These are phyloP conservation scores for Loriculus beryllinus DNA, from an alignment of 2,797 vertebrate species.

Conservation along the genomic window DNA sequence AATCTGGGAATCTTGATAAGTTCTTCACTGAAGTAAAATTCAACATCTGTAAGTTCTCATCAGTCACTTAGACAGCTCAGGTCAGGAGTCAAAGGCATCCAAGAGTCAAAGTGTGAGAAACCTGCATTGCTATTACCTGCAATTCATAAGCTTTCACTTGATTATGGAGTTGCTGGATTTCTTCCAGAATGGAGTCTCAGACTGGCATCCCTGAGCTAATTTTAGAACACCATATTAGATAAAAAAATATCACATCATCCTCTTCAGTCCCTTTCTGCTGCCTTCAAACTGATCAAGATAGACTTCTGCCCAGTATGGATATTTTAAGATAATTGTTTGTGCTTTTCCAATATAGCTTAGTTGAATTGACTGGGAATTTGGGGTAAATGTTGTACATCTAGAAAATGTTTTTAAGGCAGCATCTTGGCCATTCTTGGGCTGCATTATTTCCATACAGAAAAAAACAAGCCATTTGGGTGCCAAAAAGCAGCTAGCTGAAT, in stretches of 20 bases:
- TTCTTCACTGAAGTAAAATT: slow-evolving; percentile 15
- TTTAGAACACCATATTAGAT: neutral
- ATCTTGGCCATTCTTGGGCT: neutral
- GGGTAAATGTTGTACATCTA: neutral
- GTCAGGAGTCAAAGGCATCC: neutral
- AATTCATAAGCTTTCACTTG: neutral
- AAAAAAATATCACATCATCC: neutral
- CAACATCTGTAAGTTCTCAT: neutral
- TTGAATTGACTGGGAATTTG: neutral
- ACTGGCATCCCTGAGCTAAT: slow-evolving; percentile 14
- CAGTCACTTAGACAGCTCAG: neutral
- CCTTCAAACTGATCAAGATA: neutral
- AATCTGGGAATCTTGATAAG: neutral
- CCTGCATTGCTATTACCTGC: neutral
- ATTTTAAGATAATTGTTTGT: slow-evolving; percentile 1
- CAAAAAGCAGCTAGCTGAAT: slow-evolving; percentile 69
- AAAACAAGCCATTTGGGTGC: slow-evolving; percentile 75
- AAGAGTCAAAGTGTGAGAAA: neutral
- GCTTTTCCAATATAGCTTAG: neutral
- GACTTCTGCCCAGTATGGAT: neutral
- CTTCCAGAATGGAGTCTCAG: slow-evolving; percentile 22
- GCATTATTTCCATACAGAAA: slow-evolving; percentile 18
- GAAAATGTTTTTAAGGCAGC: slow-evolving; percentile 17
- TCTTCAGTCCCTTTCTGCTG: neutral
- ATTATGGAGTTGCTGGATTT: neutral